A percentile compares a stretch with the other conserved stretches of the same genome.
Evolutionary conservation across 2,113 vertebrate species (phyloP).

Genomic region (Propithecus coquereli): DNA sequence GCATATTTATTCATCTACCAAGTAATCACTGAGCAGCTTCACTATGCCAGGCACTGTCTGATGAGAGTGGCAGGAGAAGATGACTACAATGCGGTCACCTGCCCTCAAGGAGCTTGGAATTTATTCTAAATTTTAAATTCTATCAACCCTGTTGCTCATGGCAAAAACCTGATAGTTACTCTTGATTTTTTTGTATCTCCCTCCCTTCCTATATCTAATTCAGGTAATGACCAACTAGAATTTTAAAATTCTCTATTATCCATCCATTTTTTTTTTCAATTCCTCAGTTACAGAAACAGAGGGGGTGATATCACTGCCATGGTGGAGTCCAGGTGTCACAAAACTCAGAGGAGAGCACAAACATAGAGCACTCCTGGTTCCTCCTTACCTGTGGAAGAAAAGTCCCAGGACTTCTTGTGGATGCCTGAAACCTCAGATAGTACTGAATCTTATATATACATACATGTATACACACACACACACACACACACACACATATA

Average conservation of each 20-base stretch:
- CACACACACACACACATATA: too few species aligned
- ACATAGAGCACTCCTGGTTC: neutral
- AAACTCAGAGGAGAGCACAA: neutral
- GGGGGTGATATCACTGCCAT: rapidly evolving
- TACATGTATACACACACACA: too few species aligned
- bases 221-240: neutral
- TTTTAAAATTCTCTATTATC: neutral
- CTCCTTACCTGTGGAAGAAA: neutral
- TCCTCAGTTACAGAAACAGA: neutral
- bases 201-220: neutral
- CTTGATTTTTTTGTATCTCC: neutral
- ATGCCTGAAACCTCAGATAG: neutral
- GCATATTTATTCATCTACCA: too few species aligned
- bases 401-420: neutral
- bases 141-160: neutral
- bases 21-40: neutral
- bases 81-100: rapidly evolving
- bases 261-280: neutral
- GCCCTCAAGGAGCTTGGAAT: neutral
- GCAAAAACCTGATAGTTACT: neutral
- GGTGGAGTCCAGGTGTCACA: too few species aligned
- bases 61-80: neutral
- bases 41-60: rapidly evolving
- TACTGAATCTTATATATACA: neutral
- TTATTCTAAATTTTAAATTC: neutral